Conservation (phyloP, 2,113 vertebrate species). For the Pseudonaja textilis region DNA sequence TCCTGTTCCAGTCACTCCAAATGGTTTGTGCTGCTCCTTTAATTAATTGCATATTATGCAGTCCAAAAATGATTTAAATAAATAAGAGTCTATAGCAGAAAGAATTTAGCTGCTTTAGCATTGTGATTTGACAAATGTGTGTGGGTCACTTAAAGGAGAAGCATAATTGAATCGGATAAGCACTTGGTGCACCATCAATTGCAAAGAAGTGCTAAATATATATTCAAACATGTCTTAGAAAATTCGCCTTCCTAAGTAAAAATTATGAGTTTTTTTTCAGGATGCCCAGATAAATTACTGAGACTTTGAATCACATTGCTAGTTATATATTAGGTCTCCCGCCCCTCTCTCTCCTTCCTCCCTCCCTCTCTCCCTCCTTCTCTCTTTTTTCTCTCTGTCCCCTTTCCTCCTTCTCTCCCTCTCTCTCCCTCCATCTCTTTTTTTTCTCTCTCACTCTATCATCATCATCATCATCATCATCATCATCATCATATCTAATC, state of each 20-base stretch:
- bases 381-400: background rate
- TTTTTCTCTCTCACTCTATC: background rate
- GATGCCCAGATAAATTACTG: conserved; percentile 14
- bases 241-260: background rate
- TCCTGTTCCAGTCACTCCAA: background rate
- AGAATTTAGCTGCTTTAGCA: background rate
- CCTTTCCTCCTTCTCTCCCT: background rate
- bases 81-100: background rate
- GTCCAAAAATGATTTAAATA: background rate
- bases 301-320: conserved; percentile 37
- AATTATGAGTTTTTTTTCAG: background rate
- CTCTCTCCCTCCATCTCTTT: background rate
- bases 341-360: background rate
- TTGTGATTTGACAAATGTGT: background rate
- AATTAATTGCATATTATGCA: background rate
- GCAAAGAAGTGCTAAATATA: background rate
- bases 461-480: background rate
- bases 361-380: background rate
- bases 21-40: background rate
- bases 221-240: background rate
- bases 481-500: conserved; percentile 35
- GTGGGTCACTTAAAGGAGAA: background rate
- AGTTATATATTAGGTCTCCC: conserved; percentile 34
- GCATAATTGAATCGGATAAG: background rate
- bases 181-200: background rate